Evolutionary conservation across 2,888 invertebrate species (phyloP).

Genomic region (Odontomyia ornata): DNA sequence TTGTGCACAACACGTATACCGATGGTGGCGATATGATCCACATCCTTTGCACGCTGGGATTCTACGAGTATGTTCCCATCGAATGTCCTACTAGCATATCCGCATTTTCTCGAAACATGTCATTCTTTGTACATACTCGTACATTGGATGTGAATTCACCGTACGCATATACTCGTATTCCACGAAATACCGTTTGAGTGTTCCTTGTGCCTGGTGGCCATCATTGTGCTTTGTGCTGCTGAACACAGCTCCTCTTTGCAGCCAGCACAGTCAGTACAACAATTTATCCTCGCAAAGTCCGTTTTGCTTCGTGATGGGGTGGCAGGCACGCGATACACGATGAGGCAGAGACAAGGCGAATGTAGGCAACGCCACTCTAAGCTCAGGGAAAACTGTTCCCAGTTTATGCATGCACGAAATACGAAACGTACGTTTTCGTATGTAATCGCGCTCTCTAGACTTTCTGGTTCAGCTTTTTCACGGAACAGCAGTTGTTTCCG

Average conservation of each 20-base stretch:
- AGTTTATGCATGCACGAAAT: neutral
- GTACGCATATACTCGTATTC: constrained; percentile 5
- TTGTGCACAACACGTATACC: constrained; percentile 8
- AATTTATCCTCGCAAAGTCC: neutral
- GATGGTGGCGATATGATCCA: neutral
- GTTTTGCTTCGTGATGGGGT: no score
- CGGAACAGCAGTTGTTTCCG: constrained; percentile 42
- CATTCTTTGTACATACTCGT: neutral
- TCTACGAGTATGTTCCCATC: constrained; percentile 1
- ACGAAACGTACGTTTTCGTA: neutral
- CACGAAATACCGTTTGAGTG: neutral
- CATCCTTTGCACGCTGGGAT: constrained; percentile 22
- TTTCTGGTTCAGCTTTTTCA: constrained; percentile 33
- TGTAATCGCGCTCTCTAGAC: neutral
- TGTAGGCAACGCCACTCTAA: neutral
- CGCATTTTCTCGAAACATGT: constrained; percentile 25
- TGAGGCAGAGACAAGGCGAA: neutral
- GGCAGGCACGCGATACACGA: neutral
- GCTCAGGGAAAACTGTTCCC: constrained; percentile 21
- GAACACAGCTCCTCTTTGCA: neutral
- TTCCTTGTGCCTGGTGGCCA: neutral
- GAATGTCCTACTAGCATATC: constrained; percentile 25
- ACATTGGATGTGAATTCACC: neutral
- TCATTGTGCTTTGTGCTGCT: neutral
- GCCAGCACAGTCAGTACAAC: neutral